Evolutionary conservation across 2,888 invertebrate species (phyloP), one percentile per base, ranked within the genome.

Genomic region (Platycheirus albimanus): DNA sequence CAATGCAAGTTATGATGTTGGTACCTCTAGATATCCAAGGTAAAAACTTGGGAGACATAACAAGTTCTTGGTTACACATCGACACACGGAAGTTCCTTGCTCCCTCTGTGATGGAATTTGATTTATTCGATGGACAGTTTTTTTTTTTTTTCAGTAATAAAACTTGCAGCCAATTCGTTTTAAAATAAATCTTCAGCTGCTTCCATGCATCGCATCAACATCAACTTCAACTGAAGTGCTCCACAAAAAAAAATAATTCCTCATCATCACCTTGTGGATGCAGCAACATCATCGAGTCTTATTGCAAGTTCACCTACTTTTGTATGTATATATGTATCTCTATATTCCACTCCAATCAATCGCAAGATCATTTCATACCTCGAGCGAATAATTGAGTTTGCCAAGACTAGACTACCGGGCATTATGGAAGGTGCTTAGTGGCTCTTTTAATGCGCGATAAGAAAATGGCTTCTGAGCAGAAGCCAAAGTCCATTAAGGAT

Each of bases 311-410:
- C 38, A 80, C 70, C 69, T 64, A 28, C 24, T 54, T 81, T 77
- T 58, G 33, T 7, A 41, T 56, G 3, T 33, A 13, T n/a, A n/a
- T n/a, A n/a, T n/a, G n/a, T n/a, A n/a, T n/a, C n/a, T n/a, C 1
- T 52, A 52, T 33, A 76, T 49, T 66, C 64, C 58, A 76, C 64
- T 66, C 77, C 81, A 81, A 81, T 81, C 77, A 81, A 81, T 81
- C 81, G 77, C 76, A 72, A 81, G 81, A 81, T 81, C 81, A 81
- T 61, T 81, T 77, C 71, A 77, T 81, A 61, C 66, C 61, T 54
- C 61, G 41, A 54, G 81, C 77, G 54, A 67, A 54, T 67, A 66
- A 81, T 81, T 71, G 77, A 77, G 81, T 52, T 71, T 77, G 71
- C 71, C 71, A 63, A 63, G 61, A n/a, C n/a, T 24, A 41, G 38